Conservation (phyloP, 2,888 invertebrate genomes). For the Patella pellucida region DNA sequence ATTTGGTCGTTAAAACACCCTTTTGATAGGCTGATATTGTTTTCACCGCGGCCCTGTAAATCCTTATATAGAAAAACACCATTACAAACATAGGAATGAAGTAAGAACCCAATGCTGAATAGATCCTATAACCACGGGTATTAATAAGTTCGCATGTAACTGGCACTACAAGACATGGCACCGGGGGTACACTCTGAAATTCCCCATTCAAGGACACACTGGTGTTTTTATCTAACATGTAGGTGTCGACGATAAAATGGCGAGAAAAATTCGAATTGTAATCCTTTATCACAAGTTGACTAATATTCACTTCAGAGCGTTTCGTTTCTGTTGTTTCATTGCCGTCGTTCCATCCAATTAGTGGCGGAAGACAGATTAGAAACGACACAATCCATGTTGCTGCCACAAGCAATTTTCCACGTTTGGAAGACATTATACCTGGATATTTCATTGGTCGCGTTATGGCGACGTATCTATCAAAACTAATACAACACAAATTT, state of each 20-base stretch:
- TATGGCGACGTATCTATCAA: constrained; percentile 92
- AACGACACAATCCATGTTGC: constrained; percentile 96
- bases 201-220: background rate
- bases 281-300: background rate
- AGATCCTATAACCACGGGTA: constrained; percentile 89
- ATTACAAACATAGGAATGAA: constrained; percentile 98
- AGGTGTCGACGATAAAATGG: constrained; percentile 1
- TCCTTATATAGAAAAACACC: constrained; percentile 91
- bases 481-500: constrained; percentile 94
- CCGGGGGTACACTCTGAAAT: background rate
- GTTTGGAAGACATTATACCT: constrained; percentile 83
- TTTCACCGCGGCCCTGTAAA: constrained; percentile 87
- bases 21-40: constrained; percentile 65
- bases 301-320: background rate
- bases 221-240: constrained; percentile 9
- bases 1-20: constrained; percentile 58
- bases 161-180: background rate
- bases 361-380: constrained; percentile 95
- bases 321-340: constrained; percentile 5
- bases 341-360: constrained; percentile 87
- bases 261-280: background rate
- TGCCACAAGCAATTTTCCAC: constrained; percentile 88
- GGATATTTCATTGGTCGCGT: constrained; percentile 97
- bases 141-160: constrained; percentile 55
- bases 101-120: constrained; percentile 97